phyloP scores from a whole-genome alignment of 1,140 invertebrate genomes.

The Aphelenchoides besseyi region DNA sequence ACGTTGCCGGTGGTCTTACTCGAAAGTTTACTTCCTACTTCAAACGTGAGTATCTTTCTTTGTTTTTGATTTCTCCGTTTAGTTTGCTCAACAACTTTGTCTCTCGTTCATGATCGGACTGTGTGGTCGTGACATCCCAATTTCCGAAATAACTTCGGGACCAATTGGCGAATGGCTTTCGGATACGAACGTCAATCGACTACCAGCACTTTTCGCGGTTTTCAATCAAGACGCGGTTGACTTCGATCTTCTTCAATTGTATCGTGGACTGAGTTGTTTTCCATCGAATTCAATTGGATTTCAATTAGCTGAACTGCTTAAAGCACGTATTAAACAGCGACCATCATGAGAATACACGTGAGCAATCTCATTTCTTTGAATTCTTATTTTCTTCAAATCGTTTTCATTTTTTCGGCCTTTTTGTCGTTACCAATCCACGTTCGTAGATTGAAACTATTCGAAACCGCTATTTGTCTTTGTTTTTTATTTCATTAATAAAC shows the following conservation, averaged over 20 bases:
- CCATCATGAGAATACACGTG: constrained; percentile 1
- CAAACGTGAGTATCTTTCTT: constrained; percentile 12
- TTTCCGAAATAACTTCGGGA: not conserved
- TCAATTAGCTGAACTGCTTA: constrained; percentile 6
- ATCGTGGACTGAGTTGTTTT: not conserved
- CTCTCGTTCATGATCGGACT: constrained; percentile 19
- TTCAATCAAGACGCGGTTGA: constrained; percentile 15
- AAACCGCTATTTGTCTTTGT: no score
- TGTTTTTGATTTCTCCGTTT: constrained; percentile 4
- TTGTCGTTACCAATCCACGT: no score
- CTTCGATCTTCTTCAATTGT: constrained; percentile 12
- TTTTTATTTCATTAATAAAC: no score
- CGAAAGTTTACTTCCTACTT: constrained; percentile 20
- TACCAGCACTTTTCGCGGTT: constrained; percentile 13
- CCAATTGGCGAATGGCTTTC: constrained; percentile 18
- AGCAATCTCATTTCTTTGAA: not conserved
- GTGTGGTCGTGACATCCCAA: constrained; percentile 1
- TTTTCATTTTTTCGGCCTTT: no score
- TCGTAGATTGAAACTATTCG: no score
- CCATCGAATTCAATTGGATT: constrained; percentile 12
- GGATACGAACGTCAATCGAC: not conserved
- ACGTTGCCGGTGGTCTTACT: constrained; percentile 7
- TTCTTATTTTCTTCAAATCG: not conserved
- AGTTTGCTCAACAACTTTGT: constrained; percentile 23
- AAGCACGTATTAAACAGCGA: constrained; percentile 18